Evolutionary conservation across 2,113 vertebrate genomes (phyloP), one percentile per base, ranked within the genome.

Genomic region (Uria lomvia): DNA sequence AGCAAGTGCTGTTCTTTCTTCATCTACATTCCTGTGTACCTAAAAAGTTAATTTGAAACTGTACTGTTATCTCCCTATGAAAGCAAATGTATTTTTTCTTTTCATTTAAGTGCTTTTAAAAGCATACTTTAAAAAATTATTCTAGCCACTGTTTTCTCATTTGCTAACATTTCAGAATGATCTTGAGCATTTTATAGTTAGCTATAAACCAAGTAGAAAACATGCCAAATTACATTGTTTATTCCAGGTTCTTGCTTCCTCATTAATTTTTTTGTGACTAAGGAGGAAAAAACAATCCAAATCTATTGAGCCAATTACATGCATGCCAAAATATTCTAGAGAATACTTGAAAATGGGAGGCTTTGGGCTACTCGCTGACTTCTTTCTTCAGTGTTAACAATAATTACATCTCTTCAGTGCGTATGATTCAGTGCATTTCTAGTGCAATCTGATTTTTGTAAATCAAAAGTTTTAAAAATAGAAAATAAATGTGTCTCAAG

Each of bases 151-250:
- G 68, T 79, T 94, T 90, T 93, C 58, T 94, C 45, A 50, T 73
- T 88, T 88, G 56, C 50, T 93, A 95, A 88, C 20, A 38, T 96
- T 96, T 90, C 60, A 38, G 50, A 82, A 92, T 79, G 6, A 82
- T 94, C 56, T 91, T 73, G 38, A 24, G 23, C 11, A 49, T 94
- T 96, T 95, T 86, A 93, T 82, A 93, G 58, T 36, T 74, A 74
- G 49, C 50, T 87, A 86, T 97, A 96, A 97, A 96, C 43, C 27
- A 56, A 85, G 74, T n/a, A 68, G 60, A 94, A 91, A 70, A 83
- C 38, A 77, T 84, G 32, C 38, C 84, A 93, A 42, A 93, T 92
- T 83, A 34, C 32, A 32, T 38, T 79, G 49, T 83, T 79, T 73
- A 77, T 95, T 95, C 67, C 50, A 66, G 21, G n/a, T 95, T 70